Conservation (phyloP, 2,888 invertebrate genomes). For the Troilus luridus region DNA sequence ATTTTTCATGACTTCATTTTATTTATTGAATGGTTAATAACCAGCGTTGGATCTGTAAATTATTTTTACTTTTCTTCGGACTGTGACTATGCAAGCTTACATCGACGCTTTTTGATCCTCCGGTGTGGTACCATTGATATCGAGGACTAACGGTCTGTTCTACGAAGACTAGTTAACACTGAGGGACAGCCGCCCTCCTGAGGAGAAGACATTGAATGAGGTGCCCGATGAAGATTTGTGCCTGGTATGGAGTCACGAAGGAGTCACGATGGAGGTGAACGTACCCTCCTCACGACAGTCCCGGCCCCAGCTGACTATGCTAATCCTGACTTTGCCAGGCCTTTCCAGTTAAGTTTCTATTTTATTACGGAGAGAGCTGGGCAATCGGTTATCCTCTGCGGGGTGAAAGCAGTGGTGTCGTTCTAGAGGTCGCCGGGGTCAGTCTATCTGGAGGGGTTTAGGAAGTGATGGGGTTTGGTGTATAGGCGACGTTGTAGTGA, state of each 20-base stretch:
- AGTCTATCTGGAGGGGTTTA: not conserved
- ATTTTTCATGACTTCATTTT: not conserved
- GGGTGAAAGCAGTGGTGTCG: constrained; percentile 17
- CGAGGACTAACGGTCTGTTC: not conserved
- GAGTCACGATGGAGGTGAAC: constrained; percentile 50
- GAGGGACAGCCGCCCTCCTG: not conserved
- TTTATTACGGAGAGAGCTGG: constrained; percentile 30
- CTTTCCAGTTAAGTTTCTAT: constrained; percentile 37
- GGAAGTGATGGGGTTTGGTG: not conserved
- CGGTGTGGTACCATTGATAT: not conserved
- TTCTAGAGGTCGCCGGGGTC: not conserved
- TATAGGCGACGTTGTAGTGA: not conserved
- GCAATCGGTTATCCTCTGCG: not conserved
- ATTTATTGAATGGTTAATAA: too few relatives aligned
- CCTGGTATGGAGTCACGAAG: constrained; percentile 23
- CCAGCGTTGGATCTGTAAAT: too few relatives aligned
- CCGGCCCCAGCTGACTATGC: constrained; percentile 17
- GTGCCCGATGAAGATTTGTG: constrained; percentile 8
- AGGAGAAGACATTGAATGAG: constrained; percentile 19
- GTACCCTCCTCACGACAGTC: constrained; percentile 41
- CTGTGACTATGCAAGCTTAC: too few relatives aligned
- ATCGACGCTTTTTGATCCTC: too few relatives aligned
- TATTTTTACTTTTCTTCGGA: too few relatives aligned
- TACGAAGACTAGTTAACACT: not conserved
- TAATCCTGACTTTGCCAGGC: constrained; percentile 24